A percentile compares a stretch with the other conserved stretches of the same genome.
Conservation (phyloP, 2,113 vertebrate species). For the Chaenocephalus aceratus region DNA sequence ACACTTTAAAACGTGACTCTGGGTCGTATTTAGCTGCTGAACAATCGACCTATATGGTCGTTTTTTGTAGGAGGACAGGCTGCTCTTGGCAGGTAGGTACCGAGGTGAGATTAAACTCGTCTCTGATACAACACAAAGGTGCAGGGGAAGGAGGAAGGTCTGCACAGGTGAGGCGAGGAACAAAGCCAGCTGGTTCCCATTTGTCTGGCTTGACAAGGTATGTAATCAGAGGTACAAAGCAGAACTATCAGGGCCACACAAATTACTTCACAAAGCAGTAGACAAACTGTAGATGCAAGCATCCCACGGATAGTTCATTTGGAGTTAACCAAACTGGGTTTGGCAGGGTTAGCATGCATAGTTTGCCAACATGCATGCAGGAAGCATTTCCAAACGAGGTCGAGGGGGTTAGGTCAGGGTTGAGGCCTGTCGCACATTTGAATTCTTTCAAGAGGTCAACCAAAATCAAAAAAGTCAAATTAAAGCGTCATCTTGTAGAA, state of each 20-base stretch:
- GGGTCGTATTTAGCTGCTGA: too few species aligned
- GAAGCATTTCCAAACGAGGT: slow-evolving; percentile 15
- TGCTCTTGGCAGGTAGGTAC: slow-evolving; percentile 40
- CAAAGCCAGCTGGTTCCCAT: slow-evolving; percentile 61
- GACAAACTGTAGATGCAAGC: slow-evolving; percentile 9
- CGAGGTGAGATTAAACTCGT: slow-evolving; percentile 43
- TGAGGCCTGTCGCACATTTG: slow-evolving; percentile 24
- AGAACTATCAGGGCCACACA: slow-evolving; percentile 14
- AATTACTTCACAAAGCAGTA: slow-evolving; percentile 24
- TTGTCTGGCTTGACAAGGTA: slow-evolving; percentile 46
- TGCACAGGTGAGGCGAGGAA: slow-evolving; percentile 48
- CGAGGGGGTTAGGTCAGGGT: slow-evolving; percentile 8
- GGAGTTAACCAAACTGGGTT: slow-evolving; percentile 8
- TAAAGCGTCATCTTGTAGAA: neutral
- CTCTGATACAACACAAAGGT: slow-evolving; percentile 38
- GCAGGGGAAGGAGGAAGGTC: slow-evolving; percentile 20
- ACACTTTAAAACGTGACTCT: too few species aligned
- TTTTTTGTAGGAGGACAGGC: too few species aligned
- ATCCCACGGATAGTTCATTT: slow-evolving; percentile 4
- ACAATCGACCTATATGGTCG: too few species aligned
- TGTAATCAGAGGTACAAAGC: slow-evolving; percentile 48
- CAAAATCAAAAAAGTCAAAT: slow-evolving; percentile 33
- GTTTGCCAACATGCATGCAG: slow-evolving; percentile 29
- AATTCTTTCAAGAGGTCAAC: slow-evolving; percentile 50
- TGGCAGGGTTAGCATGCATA: slow-evolving; percentile 21